phyloP scores from a whole-genome alignment of 1,140 invertebrate species.

The Zaprionus inermis region DNA sequence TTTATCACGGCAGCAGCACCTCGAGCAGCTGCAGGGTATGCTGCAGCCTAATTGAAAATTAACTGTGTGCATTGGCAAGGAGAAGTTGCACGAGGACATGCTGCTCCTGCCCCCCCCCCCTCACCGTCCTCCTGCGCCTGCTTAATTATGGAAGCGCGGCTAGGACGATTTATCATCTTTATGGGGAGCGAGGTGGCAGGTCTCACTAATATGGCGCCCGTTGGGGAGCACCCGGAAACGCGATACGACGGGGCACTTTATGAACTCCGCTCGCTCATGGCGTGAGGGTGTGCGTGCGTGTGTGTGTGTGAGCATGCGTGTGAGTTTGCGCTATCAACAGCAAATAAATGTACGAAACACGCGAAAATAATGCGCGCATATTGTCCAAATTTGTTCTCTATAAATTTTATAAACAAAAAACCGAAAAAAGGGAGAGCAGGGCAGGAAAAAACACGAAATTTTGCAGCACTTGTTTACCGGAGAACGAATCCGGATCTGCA shows the following conservation, averaged over 20 bases:
- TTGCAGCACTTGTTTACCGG: slow-evolving; percentile 52
- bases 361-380: slow-evolving; percentile 75
- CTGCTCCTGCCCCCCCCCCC: background rate
- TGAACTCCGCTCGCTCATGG: slow-evolving; percentile 17
- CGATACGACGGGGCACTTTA: slow-evolving; percentile 34
- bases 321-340: slow-evolving; percentile 32
- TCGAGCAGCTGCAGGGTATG: background rate
- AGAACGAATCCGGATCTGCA: slow-evolving; percentile 61
- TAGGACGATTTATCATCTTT: slow-evolving; percentile 37
- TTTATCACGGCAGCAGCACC: background rate
- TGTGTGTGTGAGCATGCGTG: slow-evolving; percentile 9
- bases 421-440: slow-evolving; percentile 33
- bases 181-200: slow-evolving; percentile 22
- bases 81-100: background rate
- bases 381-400: slow-evolving; percentile 83
- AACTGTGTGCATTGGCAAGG: slow-evolving; percentile 12
- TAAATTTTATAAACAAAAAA: slow-evolving; percentile 80
- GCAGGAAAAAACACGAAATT: slow-evolving; percentile 53
- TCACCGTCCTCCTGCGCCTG: background rate
- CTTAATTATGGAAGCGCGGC: slow-evolving; percentile 45
- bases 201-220: slow-evolving; percentile 24
- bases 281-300: background rate
- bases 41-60: slow-evolving; percentile 38
- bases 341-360: slow-evolving; percentile 66
- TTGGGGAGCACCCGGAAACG: slow-evolving; percentile 17